Evolutionary conservation across 2,113 vertebrate species (phyloP), one percentile per base, ranked within the genome.

Genomic region (Gasterosteus aculeatus): DNA sequence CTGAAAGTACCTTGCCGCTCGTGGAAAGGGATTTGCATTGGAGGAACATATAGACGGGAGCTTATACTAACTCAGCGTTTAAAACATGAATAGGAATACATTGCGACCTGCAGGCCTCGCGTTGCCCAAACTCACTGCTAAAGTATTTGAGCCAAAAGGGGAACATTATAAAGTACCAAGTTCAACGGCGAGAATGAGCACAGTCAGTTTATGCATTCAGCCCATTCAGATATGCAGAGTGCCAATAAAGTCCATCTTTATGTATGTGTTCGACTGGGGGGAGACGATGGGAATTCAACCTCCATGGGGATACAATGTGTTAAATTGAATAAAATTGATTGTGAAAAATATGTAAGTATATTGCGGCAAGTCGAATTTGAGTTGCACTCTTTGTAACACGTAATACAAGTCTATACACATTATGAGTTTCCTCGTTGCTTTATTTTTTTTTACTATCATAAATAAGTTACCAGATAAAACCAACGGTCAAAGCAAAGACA

Each of bases 1-100:
- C 53, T 81, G 60, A 80, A 75, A 77, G 72, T 64, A 67, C 66
- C 16, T 0, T 68, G 63, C 79, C 47, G 63, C 75, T 75, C 11
- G 60, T 54, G 84, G 68, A 85, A 84, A 71, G 65, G 75, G 72
- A 77, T 75, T 80, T 80, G 72, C 62, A 66, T 78, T 51, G 26
- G 47, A 69, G 35, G 65, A 66, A 56, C 66, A 72, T 73, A 82
- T 75, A 86, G n/a, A 33, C 69, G 59, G 22, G 71, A 8, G 41
- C 64, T 76, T 85, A 62, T 77, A 60, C 72, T 76, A 63, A 51
- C 62, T 61, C 53, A n/a, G 39, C 41, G 61, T 82, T 71, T 4
- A 51, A 74, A 76, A 79, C 22, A 54, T 79, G 26, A 75, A 78
- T 82, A 81, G 67, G 33, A 86, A 80, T 77, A 78, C 51, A 33